Base-by-base conservation (phyloP, 2,888 invertebrate genomes). In the Carabus problematicus region DNA sequence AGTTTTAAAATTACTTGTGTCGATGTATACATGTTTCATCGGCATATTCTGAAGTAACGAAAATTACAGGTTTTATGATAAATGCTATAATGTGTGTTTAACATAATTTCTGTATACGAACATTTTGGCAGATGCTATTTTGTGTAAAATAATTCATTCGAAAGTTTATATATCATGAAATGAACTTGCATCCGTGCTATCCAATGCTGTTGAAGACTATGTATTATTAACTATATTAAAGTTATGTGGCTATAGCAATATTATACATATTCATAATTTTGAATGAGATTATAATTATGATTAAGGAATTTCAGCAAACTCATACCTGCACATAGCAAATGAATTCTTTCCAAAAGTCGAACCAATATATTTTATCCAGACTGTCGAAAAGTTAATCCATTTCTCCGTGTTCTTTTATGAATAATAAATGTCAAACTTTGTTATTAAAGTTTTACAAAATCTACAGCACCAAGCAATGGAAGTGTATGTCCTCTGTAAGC, bases 391-490 rank as follows among this genome's bases (percentile, higher is more conserved):
- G 61, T 69, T 69, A 61, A 69, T 69, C 62, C 61, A 45, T 47
- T 69, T 54, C 62, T 54, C 61, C 61, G 55, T 45, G 68, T 69
- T 69, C 64, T 69, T 73, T 72, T 74, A 74, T 73, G 72, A 74
- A 74, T 74, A 73, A 71, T 74, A 74, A 74, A 74, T 71, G 71
- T 66, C 55, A 71, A 73, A 73, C 66, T 73, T 73, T 72, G 70
- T 71, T 73, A 72, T 72, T 72, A 73, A 72, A 73, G 72, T 70
- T 69, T 72, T 72, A 61, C 61, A 56, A 60, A 70, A 64, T 64
- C 67, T 69, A 62, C 68, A 67, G 61, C 68, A 61, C 19, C 61
- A 69, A 61, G 67, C 68, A 69, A 55, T 45, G 54, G 55, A 62
- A 69, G 68, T 55, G 56, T 42, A 69, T 55, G 45, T 62, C 56